A percentile compares a stretch with the other conserved stretches of the same genome.
Conservation (phyloP, 2,888 invertebrate species). For the Nyleta sp. region DNA sequence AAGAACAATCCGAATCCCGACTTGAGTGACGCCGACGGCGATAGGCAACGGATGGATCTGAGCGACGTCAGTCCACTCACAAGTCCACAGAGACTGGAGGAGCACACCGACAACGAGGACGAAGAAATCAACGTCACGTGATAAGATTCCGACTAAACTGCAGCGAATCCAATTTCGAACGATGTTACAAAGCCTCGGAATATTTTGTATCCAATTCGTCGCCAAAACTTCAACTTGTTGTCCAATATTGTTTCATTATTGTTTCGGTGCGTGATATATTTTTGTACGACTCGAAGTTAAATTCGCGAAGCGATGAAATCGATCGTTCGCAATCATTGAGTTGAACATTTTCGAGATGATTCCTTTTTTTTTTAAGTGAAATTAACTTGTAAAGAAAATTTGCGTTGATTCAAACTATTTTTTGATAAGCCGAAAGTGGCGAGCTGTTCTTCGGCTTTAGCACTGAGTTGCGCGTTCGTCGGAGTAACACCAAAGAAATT, state of each 20-base stretch:
- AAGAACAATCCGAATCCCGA: conserved; percentile 99
- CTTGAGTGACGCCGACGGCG: conserved; percentile 93
- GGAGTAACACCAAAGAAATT: conserved; percentile 56
- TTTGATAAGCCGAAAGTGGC: background rate
- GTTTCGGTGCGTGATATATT: conserved; percentile 12
- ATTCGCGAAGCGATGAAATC: too few species aligned
- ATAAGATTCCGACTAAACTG: conserved; percentile 81
- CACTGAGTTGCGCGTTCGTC: conserved; percentile 10
- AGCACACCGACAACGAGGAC: conserved; percentile 85
- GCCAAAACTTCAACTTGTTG: background rate
- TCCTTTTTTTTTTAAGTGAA: conserved; percentile 1
- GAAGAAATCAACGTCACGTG: conserved; percentile 95
- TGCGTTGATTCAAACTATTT: background rate
- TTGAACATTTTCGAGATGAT: background rate
- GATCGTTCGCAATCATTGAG: too few species aligned
- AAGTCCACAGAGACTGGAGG: conserved; percentile 80
- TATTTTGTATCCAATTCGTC: conserved; percentile 33
- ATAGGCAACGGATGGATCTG: conserved; percentile 87
- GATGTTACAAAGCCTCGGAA: conserved; percentile 26
- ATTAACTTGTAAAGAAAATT: conserved; percentile 10
- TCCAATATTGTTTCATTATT: background rate
- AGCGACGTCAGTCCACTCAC: conserved; percentile 82
- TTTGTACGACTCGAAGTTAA: conserved; percentile 16
- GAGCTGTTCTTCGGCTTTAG: background rate
- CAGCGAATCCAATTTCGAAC: conserved; percentile 40